A percentile compares a stretch with the other conserved stretches of the same genome.
phyloP scores from a whole-genome alignment of 2,113 vertebrate species.

The Lepidiolamprologus cunningtoni region DNA sequence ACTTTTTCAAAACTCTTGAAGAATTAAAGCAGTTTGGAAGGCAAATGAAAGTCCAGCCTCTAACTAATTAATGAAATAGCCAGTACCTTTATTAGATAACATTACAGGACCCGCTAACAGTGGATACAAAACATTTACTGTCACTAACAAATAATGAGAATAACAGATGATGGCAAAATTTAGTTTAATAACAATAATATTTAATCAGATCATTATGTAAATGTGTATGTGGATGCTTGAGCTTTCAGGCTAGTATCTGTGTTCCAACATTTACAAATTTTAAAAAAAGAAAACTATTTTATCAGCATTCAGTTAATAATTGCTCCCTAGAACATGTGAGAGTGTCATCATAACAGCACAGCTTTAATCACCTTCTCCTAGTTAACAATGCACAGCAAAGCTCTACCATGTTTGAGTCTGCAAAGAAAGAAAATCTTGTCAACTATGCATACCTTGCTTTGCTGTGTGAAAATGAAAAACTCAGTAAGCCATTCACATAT shows the following conservation, averaged over 20 bases:
- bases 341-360: neutral
- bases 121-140: neutral
- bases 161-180: neutral
- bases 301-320: neutral
- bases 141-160: neutral
- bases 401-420: neutral
- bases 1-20: neutral
- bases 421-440: neutral
- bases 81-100: neutral
- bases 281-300: accelerated
- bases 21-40: neutral
- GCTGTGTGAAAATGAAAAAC: neutral
- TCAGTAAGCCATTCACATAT: neutral
- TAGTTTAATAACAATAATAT: neutral
- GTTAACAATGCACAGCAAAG: neutral
- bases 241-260: neutral
- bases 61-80: neutral
- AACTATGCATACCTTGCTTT: neutral
- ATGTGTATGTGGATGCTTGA: neutral
- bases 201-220: neutral
- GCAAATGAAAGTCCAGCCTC: neutral
- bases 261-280: neutral
- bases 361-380: neutral
- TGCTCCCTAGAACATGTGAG: neutral
- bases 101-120: neutral